Evolutionary conservation across 2,888 invertebrate species (phyloP).

Genomic region (Andrena praecox): DNA sequence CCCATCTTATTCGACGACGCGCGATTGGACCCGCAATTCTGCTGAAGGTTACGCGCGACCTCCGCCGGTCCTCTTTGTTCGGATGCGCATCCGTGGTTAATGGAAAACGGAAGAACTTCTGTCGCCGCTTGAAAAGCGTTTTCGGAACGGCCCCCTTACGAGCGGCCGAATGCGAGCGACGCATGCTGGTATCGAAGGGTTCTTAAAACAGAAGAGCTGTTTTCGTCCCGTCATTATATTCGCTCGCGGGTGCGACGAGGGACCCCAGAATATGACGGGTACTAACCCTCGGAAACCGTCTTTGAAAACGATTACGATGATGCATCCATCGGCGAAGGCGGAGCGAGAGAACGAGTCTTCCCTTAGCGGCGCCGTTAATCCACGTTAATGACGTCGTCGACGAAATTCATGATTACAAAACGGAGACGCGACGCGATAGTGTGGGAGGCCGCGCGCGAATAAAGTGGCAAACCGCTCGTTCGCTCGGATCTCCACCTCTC

Average conservation of each 20-base stretch:
- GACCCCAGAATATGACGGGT: background rate
- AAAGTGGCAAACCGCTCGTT: slow-evolving; percentile 67
- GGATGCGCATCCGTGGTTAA: no score
- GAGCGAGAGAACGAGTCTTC: slow-evolving; percentile 35
- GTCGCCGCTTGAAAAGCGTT: background rate
- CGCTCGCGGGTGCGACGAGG: background rate
- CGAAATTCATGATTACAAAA: slow-evolving; percentile 71
- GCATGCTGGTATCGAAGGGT: background rate
- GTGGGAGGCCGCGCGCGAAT: slow-evolving; percentile 45
- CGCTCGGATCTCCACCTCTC: slow-evolving; percentile 49
- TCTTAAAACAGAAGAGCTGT: background rate
- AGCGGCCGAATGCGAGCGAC: background rate
- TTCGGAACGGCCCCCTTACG: slow-evolving; percentile 6
- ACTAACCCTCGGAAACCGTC: slow-evolving; percentile 31
- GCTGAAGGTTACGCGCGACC: background rate
- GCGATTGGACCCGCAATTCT: slow-evolving; percentile 4
- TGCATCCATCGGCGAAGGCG: slow-evolving; percentile 1
- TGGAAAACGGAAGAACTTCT: background rate
- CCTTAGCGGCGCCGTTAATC: slow-evolving; percentile 60
- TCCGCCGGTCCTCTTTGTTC: background rate
- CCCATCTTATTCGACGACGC: background rate
- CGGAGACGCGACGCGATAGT: slow-evolving; percentile 56
- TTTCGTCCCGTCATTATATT: slow-evolving; percentile 20
- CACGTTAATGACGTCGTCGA: slow-evolving; percentile 67
- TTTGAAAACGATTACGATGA: slow-evolving; percentile 56